Evolutionary conservation across 2,888 invertebrate genomes (phyloP).

Genomic region (Aphidius colemani): DNA sequence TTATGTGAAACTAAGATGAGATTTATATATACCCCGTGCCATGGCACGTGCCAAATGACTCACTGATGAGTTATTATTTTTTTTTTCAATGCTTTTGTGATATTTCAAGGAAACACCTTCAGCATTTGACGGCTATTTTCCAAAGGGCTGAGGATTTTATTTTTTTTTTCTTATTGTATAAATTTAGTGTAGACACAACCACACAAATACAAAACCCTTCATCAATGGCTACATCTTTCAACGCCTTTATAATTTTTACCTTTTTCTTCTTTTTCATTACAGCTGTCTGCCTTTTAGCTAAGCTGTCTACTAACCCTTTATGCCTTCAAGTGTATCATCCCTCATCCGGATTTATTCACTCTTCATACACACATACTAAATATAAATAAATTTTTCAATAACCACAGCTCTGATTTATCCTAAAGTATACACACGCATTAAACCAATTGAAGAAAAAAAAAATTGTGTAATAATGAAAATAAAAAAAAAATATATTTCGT

Average conservation of each 20-base stretch:
- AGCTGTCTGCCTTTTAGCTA: background rate
- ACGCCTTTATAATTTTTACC: background rate
- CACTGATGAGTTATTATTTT: conserved; percentile 25
- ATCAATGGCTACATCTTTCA: conserved; percentile 20
- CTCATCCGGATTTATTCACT: background rate
- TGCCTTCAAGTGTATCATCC: conserved; percentile 19
- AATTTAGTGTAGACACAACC: conserved; percentile 5
- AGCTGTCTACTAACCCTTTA: background rate
- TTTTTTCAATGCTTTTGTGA: background rate
- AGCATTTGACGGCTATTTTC: background rate
- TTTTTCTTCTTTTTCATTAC: background rate
- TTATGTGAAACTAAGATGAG: too few relatives aligned
- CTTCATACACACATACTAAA: too few relatives aligned
- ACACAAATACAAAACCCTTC: conserved; percentile 29
- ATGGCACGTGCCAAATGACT: conserved; percentile 36
- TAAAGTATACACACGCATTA: too few relatives aligned
- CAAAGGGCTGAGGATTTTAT: background rate
- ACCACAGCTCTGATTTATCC: too few relatives aligned
- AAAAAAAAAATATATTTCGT: conserved; percentile 5
- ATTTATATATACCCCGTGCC: too few relatives aligned
- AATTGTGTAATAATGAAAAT: background rate
- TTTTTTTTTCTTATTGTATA: conserved; percentile 7
- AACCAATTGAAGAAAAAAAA: background rate
- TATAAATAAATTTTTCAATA: too few relatives aligned
- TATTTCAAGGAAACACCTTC: background rate